Evolutionary conservation across 1,140 invertebrate species (phyloP), one percentile per base, ranked within the genome.

Genomic region (Drosophila ohnishii): DNA sequence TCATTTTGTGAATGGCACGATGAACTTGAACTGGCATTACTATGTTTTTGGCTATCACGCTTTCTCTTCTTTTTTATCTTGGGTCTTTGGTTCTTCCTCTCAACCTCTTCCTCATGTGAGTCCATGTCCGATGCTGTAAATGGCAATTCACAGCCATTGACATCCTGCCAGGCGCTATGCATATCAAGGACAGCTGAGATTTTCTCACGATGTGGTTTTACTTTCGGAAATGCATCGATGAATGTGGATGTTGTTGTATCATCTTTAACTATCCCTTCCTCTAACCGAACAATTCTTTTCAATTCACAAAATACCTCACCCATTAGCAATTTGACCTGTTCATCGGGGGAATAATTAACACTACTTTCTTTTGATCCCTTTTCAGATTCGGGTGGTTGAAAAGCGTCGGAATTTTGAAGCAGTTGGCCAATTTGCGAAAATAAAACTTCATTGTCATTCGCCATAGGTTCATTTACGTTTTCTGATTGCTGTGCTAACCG

Each of bases 251-350:
- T 16, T 4, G 14, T 32, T 16, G 11, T 37, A 13, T 51, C 11
- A 55, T 65, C 9, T 9, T 9, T 35, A 34, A 8, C 76, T 45
- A 66, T 32, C 62, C 66, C 64, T 6, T 59, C 56, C 14, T 74
- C 35, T 0, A 92, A 88, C 71, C 93, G 94, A 1, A 95, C 94
- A 91, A 96, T 95, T 37, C 95, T 90, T 90, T 94, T 94, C 0
- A 97, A 91, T 87, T 97, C 96, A 57, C 94, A 92, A 11, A 97
- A 87, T 2, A 97, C 96, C 77, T 94, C 94, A 0, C 94, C 95
- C 96, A 97, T 97, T 86, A 93, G 94, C 75, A 96, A 94, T 92
- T 96, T 96, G 3, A 96, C 94, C 66, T 94, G 92, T 76, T 96
- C 94, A 70, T 95, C 93, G 1, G 95, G 94, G 75, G 95, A 93